A percentile compares a stretch with the other conserved stretches of the same genome.
These are phyloP conservation scores for Standfussiana lucernea DNA, from an alignment of 2,888 invertebrate species.

Conservation along the genomic window DNA sequence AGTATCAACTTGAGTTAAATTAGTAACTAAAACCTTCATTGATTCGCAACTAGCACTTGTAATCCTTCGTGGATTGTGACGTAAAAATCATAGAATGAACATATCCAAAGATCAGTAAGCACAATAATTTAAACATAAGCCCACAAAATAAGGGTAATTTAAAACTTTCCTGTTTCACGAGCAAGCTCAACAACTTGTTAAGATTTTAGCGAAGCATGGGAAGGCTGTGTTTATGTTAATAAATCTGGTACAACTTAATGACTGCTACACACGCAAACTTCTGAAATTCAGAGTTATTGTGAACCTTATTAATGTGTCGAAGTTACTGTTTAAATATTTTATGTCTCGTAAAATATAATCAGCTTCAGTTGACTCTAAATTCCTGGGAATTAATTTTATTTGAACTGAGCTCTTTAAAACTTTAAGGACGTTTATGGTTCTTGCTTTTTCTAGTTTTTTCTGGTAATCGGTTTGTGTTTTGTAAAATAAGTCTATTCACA, in stretches of 20 bases:
- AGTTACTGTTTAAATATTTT: conserved; percentile 42
- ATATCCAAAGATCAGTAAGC: background rate
- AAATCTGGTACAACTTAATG: conserved; percentile 73
- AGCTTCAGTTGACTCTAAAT: conserved; percentile 19
- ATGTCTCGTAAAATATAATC: conserved; percentile 25
- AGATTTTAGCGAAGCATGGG: conserved; percentile 67
- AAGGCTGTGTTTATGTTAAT: conserved; percentile 76
- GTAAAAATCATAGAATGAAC: background rate
- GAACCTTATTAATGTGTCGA: conserved; percentile 24
- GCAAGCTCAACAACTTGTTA: conserved; percentile 71
- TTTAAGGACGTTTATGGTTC: background rate
- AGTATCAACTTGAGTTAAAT: background rate
- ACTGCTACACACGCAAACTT: conserved; percentile 71
- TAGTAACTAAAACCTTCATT: background rate
- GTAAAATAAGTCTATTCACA: conserved; percentile 9
- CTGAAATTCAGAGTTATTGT: conserved; percentile 35
- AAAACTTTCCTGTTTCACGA: conserved; percentile 51
- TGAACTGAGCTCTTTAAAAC: background rate
- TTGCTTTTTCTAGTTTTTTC: background rate
- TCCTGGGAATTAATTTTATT: conserved; percentile 13
- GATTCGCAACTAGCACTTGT: background rate
- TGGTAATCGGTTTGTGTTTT: background rate
- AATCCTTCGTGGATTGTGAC: background rate
- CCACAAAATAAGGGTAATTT: conserved; percentile 41
- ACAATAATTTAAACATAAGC: conserved; percentile 30